Conservation (phyloP, 2,797 vertebrate species). For the Sebastes iracundus region DNA sequence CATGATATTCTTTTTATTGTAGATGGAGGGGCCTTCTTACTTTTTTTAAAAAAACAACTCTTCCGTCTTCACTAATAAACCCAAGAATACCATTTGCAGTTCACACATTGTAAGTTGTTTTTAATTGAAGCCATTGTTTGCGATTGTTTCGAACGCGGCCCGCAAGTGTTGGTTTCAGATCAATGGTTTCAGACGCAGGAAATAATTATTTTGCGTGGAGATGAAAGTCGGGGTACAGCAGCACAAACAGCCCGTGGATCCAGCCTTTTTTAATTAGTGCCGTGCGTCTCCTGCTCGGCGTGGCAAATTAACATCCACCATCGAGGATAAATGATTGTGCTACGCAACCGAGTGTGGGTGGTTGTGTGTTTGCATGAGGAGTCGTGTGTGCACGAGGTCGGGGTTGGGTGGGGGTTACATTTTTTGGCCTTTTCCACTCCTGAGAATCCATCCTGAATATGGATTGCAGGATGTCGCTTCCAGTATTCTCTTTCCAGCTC, state of each 20-base stretch:
- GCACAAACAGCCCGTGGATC: constrained; percentile 67
- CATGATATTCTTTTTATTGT: constrained; percentile 37
- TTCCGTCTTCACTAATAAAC: constrained; percentile 51
- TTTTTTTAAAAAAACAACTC: constrained; percentile 27
- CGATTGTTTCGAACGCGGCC: constrained; percentile 29
- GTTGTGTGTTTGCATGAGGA: not conserved
- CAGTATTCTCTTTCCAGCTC: not conserved
- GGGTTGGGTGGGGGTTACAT: not conserved
- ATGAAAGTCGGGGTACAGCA: constrained; percentile 63
- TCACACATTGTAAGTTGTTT: constrained; percentile 40
- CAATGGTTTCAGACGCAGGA: constrained; percentile 61
- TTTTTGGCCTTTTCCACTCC: not conserved
- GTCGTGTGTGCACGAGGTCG: not conserved
- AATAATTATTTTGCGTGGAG: constrained; percentile 68
- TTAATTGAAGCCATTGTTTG: constrained; percentile 39
- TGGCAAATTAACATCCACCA: constrained; percentile 61
- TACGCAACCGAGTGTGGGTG: not conserved
- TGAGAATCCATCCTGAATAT: constrained; percentile 25
- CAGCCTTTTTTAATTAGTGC: constrained; percentile 68
- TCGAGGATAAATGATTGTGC: constrained; percentile 39
- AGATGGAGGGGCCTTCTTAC: constrained; percentile 41
- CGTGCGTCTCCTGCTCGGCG: constrained; percentile 38
- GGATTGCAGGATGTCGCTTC: constrained; percentile 9
- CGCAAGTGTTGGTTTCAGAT: constrained; percentile 58
- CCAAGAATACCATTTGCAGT: constrained; percentile 45